Conservation (phyloP, 2,797 vertebrate species). For the Tolypeutes matacus region DNA sequence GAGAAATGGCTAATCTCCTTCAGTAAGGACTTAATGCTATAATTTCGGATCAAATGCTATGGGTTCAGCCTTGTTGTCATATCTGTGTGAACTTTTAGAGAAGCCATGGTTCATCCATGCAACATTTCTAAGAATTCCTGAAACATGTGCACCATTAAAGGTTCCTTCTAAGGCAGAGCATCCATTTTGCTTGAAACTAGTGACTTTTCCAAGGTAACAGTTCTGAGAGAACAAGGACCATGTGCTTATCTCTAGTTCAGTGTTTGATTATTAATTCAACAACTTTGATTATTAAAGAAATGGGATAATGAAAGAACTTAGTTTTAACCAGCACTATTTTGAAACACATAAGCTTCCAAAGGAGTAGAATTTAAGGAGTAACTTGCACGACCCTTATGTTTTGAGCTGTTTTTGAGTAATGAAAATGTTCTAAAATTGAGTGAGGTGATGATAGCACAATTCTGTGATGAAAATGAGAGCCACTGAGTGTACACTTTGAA, state of each 20-base stretch:
- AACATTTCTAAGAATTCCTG: not conserved
- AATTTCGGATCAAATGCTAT: not conserved
- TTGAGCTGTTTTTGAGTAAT: not conserved
- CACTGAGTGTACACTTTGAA: no score
- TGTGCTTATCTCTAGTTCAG: not conserved
- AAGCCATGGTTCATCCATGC: not conserved
- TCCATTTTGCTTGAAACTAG: not conserved
- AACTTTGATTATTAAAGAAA: not conserved
- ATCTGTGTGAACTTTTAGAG: not conserved
- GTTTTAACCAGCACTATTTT: not conserved
- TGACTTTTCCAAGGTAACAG: not conserved
- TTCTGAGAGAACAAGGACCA: not conserved
- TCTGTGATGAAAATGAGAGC: no score
- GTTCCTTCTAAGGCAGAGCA: not conserved
- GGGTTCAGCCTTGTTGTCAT: not conserved
- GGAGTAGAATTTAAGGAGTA: not conserved
- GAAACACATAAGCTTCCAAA: not conserved
- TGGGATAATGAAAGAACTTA: not conserved
- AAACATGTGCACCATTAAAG: not conserved
- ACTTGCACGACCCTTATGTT: not conserved
- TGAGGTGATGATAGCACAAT: no score
- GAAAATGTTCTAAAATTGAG: no score
- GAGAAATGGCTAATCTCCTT: constrained; percentile 36
- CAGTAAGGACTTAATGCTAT: not conserved
- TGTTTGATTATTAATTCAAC: not conserved